Evolutionary conservation across 2,113 vertebrate species (phyloP).

Genomic region (Pelecanoides urinatrix): DNA sequence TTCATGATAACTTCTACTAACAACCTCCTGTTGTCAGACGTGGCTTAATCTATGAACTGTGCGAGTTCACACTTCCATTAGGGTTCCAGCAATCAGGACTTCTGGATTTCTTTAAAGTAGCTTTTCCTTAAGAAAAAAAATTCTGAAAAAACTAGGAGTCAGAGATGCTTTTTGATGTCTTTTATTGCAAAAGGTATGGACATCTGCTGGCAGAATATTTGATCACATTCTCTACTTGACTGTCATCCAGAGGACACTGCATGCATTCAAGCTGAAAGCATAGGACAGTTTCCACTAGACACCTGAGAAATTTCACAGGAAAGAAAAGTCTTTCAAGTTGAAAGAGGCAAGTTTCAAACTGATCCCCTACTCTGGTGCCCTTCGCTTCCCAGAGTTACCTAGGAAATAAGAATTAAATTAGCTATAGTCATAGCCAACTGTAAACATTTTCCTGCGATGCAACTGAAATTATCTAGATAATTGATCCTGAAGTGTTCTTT

Average conservation of each 20-base stretch:
- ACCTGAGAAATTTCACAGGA: slow-evolving; percentile 42
- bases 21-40: background rate
- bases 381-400: slow-evolving; percentile 3
- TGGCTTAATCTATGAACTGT: background rate
- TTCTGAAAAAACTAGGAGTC: background rate
- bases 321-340: slow-evolving; percentile 24
- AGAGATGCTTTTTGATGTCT: slow-evolving; percentile 25
- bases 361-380: background rate
- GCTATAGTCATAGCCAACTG: slow-evolving; percentile 43
- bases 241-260: slow-evolving; percentile 56
- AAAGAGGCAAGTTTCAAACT: slow-evolving; percentile 12
- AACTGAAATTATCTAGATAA: background rate
- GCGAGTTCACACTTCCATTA: background rate
- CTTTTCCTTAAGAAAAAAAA: background rate
- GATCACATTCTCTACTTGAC: slow-evolving; percentile 49
- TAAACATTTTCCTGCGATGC: background rate
- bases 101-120: background rate
- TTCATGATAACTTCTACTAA: background rate
- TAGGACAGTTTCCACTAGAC: slow-evolving; percentile 33
- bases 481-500: slow-evolving; percentile 3
- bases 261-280: slow-evolving; percentile 53
- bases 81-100: background rate
- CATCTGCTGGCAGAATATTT: slow-evolving; percentile 43
- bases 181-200: slow-evolving; percentile 64
- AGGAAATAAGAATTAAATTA: background rate